Base-by-base conservation (phyloP, 2,113 vertebrate species). In the Agelaius phoeniceus region DNA sequence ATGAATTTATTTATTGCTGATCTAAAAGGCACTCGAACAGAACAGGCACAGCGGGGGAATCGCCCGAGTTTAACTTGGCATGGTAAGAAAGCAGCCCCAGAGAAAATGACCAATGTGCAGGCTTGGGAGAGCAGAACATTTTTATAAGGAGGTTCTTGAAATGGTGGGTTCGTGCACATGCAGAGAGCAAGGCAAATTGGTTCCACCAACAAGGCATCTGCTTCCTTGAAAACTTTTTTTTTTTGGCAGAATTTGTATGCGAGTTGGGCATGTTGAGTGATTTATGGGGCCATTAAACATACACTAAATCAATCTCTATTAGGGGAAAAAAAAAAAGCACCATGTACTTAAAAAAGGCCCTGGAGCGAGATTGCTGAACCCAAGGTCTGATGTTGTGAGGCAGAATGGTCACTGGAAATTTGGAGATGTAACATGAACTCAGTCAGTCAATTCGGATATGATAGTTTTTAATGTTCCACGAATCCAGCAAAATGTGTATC, bases 401-500 rank as follows among this genome's bases (percentile, higher is more conserved):
- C 95, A 79, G 94, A 94, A 82, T 77, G 96, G 96, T 86, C 96
- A 91, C 21, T 26, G 73, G 95, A 71, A 95, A 88, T 95, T 97
- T 95, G 95, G 95, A 87, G 96, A 95, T 77, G 97, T 96, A 95
- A 96, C 51, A 33, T 74, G 96, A 98, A 92, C 96, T 96, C 75
- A 63, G 96, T 85, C 93, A 80, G 92, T 90, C 97, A 92, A 85
- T 91, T 86, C 1, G 10, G 94, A 96, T 84, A 92, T 84, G 97
- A 97, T 96, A 93, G 95, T 95, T 98, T 84, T 91, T 96, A 97
- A 97, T 86, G 93, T 96, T 94, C 93, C 97, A 81, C 71, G 77
- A 97, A 96, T 97, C 97, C 83, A 97, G 93, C 95, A 92, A 97
- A 98, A 98, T 97, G 96, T 98, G 98, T 37, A 75, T 98, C 97